A percentile compares a stretch with the other conserved stretches of the same genome.
These are phyloP conservation scores for Entelurus aequoreus DNA, from an alignment of 2,113 vertebrate genomes.

Conservation along the genomic window DNA sequence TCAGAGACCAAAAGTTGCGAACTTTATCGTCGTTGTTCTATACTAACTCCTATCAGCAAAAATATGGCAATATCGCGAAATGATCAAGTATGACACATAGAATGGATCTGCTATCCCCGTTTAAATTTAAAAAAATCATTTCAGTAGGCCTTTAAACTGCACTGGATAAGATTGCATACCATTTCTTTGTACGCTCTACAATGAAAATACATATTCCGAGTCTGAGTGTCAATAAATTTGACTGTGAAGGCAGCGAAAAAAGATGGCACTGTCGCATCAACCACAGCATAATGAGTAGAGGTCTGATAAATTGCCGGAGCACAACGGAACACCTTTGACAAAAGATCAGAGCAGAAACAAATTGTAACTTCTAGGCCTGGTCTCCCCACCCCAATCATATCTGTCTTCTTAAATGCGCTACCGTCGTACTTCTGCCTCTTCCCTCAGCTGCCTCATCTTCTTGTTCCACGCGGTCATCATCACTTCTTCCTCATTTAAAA, in stretches of 20 bases:
- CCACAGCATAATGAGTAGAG: slow-evolving; percentile 27
- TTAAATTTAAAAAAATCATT: no score
- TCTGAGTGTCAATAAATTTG: slow-evolving; percentile 6
- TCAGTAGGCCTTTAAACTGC: no score
- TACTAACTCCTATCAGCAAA: no score
- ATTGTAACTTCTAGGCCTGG: slow-evolving; percentile 37
- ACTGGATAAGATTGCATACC: no score
- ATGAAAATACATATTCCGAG: no score
- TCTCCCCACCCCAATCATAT: slow-evolving; percentile 20
- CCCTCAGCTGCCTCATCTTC: slow-evolving; percentile 59
- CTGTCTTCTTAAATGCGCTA: slow-evolving; percentile 49
- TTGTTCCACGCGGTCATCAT: slow-evolving; percentile 51
- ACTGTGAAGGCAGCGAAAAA: slow-evolving; percentile 18
- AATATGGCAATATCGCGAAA: no score
- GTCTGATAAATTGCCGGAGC: slow-evolving; percentile 19
- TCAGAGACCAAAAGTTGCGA: no score
- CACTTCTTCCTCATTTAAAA: slow-evolving; percentile 65
- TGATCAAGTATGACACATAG: no score
- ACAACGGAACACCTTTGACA: slow-evolving; percentile 16
- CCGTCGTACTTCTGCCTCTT: slow-evolving; percentile 32
- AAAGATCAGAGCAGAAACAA: slow-evolving; percentile 23
- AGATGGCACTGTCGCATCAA: neutral
- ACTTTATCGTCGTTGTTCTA: no score
- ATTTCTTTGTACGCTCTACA: no score
- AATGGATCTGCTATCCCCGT: no score